Evolutionary conservation across 2,797 vertebrate species (phyloP).

Genomic region (Peromyscus melanophrys): DNA sequence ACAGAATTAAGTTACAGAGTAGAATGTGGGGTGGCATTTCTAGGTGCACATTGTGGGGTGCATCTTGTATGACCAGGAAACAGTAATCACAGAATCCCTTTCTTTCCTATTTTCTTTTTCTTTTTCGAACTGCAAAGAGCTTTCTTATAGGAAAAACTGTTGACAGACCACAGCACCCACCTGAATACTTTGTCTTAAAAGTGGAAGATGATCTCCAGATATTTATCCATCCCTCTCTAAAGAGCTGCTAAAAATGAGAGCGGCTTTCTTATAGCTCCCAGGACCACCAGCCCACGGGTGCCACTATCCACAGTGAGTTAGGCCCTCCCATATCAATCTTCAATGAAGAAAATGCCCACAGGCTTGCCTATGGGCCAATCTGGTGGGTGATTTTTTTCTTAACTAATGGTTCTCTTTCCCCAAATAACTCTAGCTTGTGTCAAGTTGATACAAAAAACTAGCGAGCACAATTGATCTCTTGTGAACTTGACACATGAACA

Average conservation of each 20-base stretch:
- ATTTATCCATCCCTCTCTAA: not conserved
- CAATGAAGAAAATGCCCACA: not conserved
- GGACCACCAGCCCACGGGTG: not conserved
- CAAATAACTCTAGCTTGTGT: not conserved
- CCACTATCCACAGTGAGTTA: not conserved
- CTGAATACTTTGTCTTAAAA: slow-evolving; percentile 16
- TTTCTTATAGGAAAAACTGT: slow-evolving; percentile 2
- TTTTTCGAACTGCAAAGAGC: not conserved
- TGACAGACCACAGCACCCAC: not conserved
- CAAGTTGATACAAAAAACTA: not conserved
- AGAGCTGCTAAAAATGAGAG: not conserved
- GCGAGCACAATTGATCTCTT: not conserved
- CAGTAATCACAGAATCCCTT: not conserved
- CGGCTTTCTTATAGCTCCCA: not conserved
- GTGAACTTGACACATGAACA: not conserved
- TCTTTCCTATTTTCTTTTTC: not conserved
- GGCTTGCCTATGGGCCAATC: not conserved
- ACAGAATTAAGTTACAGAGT: not conserved
- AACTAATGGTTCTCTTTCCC: not conserved
- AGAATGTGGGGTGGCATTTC: not conserved
- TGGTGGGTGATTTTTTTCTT: not conserved
- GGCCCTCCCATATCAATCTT: no score
- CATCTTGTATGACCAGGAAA: not conserved
- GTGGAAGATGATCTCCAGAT: not conserved
- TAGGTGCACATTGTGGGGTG: not conserved